These are phyloP conservation scores for Rallus crepitans DNA, from an alignment of 2,797 vertebrate species.

Conservation along the genomic window DNA sequence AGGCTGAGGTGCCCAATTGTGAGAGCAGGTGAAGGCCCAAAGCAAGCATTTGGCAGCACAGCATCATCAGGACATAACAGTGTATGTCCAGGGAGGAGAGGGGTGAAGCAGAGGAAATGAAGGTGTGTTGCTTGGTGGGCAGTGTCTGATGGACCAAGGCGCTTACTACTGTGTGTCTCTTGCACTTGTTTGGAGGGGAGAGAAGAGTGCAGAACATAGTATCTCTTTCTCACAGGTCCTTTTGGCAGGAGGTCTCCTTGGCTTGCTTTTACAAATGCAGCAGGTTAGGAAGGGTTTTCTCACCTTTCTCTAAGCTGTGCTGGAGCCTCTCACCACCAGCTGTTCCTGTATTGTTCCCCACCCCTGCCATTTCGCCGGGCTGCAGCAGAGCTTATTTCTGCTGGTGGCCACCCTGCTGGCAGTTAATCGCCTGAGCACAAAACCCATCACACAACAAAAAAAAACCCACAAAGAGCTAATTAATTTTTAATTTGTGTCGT, in stretches of 20 bases:
- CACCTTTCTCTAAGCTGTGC: conserved; percentile 19
- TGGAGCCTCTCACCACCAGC: neutral
- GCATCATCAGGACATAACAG: neutral
- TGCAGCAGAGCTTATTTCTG: conserved; percentile 28
- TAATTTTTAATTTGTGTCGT: conserved; percentile 58
- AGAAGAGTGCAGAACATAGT: neutral
- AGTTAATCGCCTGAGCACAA: conserved; percentile 32
- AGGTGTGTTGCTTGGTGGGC: neutral
- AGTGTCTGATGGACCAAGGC: neutral
- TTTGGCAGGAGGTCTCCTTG: neutral
- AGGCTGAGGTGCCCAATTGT: too few species aligned
- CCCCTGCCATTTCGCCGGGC: neutral
- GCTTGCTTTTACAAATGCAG: neutral
- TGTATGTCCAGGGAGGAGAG: neutral
- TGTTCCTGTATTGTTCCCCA: neutral
- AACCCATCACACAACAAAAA: neutral
- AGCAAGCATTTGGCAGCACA: neutral
- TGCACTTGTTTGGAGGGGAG: neutral
- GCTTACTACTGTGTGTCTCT: neutral
- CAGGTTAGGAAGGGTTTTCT: neutral
- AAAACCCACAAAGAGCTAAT: conserved; percentile 2
- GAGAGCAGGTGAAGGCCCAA: fast-evolving
- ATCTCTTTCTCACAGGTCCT: neutral
- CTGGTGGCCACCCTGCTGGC: conserved; percentile 31
- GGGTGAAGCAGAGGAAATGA: neutral